Base-by-base conservation (phyloP, 2,113 vertebrate species). In the Stictonetta naevosa region DNA sequence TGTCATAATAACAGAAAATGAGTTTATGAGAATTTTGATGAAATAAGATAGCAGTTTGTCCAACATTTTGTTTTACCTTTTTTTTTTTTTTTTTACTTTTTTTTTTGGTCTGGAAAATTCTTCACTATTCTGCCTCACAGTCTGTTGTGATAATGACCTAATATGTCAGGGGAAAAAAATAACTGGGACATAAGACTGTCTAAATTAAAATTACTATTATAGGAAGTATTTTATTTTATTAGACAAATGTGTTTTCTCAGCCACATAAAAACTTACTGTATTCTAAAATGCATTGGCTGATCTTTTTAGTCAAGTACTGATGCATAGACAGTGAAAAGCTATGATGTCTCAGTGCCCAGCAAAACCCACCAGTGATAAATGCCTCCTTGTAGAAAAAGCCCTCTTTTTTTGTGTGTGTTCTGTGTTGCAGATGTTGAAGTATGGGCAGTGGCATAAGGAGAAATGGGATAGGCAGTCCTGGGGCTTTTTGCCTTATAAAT, bases 391-490 rank as follows among this genome's bases (percentile, higher is more conserved):
- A 58, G 46, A 25, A 34, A 40, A 67, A 40, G 8, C 17, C 42
- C 29, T 26, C 10, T 0, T 5, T 4, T 11, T 31, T 14, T 44
- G n/a, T 18, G 6, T 44, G 1, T 1, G 1, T 33, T 11, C 0
- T 8, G 13, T 1, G 0, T 16, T 1, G 11, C 36, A 3, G 16
- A 0, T 5, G 22, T 3, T 56, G 62, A 50, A 56, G 40, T 21
- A 25, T 29, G n/a, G 48, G 31, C 22, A 26, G 42, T 46, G 58
- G 25, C 59, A 7, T 2, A 33, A n/a, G 78, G 16, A 55, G 42
- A 36, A 34, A 8, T 0, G 31, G 33, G 23, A 1, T 36, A 52
- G 34, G 4, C 6, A 12, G 1, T 29, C 22, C 26, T 8, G n/a
- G n/a, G 40, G 3, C 19, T 89, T 44, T 42, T 10, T 36, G 18